Base-by-base conservation (phyloP, 2,797 vertebrate species). In the Acrossocheilus fasciatus region DNA sequence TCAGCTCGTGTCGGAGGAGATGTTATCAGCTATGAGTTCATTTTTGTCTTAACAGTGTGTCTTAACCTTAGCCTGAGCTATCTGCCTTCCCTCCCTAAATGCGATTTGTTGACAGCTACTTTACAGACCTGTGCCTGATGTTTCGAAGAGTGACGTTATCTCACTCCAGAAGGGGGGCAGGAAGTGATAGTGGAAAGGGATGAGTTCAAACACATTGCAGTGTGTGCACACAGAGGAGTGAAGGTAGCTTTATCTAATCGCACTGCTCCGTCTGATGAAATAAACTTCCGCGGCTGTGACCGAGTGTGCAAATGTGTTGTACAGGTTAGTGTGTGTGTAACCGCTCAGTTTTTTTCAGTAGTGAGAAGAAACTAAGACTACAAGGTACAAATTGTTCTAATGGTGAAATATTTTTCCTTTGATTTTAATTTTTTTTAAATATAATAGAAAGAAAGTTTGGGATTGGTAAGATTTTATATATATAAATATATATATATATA, bases 241-340 rank as follows among this genome's bases (percentile, higher is more conserved):
- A 83, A 86, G 69, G 34, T 66, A 47, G 66, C 76, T 59, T 87
- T 89, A 96, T 96, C 95, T 95, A 95, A 96, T 96, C 95, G 94
- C 90, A 92, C 92, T 90, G 93, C 92, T 92, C 91, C 89, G 90
- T 90, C 94, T 93, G 96, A 95, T 96, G 95, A 96, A 96, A 93
- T 95, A 96, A 96, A 96, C 95, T 94, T 95, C 91, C 92, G 94
- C 95, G 93, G 93, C 93, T 90, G 94, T 96, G 95, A 95, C 95
- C 93, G 90, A 93, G 95, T 92, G 93, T 97, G 96, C 96, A 96
- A 17, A 45, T 47, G 17, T 78, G 36, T 43, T 30, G 23, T 43
- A 6, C 64, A 43, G 11, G 34, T 69, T 34, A 12, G 18, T 18
- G 59, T 12, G 45, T 15, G 26, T 26, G 64, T 17, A 23, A 52